A percentile compares a stretch with the other conserved stretches of the same genome.
Conservation (phyloP, 2,113 vertebrate species). For the Brachypteracias leptosomus region DNA sequence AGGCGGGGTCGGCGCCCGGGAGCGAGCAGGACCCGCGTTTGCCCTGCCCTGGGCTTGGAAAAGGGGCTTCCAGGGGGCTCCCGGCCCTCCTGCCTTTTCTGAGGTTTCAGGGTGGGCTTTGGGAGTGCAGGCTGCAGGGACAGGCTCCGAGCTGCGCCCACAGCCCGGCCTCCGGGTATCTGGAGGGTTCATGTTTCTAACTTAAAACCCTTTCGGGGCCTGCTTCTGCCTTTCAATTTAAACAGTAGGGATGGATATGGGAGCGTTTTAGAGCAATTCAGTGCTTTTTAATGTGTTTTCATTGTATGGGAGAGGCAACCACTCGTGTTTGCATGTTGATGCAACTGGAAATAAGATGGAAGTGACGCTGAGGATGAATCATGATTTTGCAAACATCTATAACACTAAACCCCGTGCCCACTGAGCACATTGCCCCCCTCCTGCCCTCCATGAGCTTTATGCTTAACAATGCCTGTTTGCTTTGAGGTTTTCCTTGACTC, state of each 20-base stretch:
- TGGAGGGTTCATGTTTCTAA: rapidly evolving
- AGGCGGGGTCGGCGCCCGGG: too few species aligned
- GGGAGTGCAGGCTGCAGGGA: background rate
- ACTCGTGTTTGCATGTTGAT: background rate
- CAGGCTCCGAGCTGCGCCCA: rapidly evolving
- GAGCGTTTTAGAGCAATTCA: rapidly evolving
- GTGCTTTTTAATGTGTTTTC: background rate
- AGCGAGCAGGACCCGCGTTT: background rate
- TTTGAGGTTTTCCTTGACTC: background rate
- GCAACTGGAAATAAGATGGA: background rate
- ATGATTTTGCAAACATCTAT: background rate
- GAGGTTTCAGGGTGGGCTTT: background rate
- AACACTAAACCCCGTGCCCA: background rate
- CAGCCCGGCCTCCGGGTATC: rapidly evolving
- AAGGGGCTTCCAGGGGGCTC: background rate
- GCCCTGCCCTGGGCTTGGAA: too few species aligned
- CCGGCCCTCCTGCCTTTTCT: background rate
- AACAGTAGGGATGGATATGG: background rate
- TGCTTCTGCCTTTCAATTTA: background rate
- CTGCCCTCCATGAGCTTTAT: rapidly evolving
- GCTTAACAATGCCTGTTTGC: background rate
- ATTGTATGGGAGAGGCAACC: background rate
- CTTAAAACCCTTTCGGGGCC: background rate
- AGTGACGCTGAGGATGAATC: background rate
- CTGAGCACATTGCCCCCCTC: rapidly evolving